These are phyloP conservation scores for Rhynchomys soricoides DNA, from an alignment of 2,113 vertebrate species.

Conservation along the genomic window DNA sequence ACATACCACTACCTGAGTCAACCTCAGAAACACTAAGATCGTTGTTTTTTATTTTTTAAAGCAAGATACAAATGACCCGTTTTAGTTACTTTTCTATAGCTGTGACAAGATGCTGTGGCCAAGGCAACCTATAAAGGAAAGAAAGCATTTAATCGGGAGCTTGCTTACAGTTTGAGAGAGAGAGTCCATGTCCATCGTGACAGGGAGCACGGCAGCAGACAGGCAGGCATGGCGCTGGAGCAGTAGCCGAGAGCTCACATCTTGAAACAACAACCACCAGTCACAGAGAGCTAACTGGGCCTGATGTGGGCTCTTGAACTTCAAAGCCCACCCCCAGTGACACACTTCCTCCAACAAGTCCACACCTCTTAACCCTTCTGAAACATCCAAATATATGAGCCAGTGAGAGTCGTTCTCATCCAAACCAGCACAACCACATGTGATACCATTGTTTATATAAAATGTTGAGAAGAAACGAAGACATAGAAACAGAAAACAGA, in stretches of 20 bases:
- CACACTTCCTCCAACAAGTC: not conserved
- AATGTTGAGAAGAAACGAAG: not conserved
- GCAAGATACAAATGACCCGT: not conserved
- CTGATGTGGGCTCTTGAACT: not conserved
- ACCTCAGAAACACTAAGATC: not conserved
- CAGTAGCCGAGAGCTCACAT: not conserved
- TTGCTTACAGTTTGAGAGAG: not conserved
- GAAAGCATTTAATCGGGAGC: not conserved
- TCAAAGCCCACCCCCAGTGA: not conserved
- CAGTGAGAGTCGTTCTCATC: not conserved
- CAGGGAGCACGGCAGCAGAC: not conserved
- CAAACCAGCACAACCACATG: not conserved
- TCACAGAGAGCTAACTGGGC: not conserved
- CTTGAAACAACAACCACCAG: not conserved
- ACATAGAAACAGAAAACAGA: not conserved
- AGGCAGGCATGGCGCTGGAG: not conserved
- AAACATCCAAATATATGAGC: not conserved
- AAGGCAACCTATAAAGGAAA: not conserved
- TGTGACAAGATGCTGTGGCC: not conserved
- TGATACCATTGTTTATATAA: not conserved
- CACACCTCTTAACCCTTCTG: not conserved
- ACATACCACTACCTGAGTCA: not conserved
- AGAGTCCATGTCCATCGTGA: not conserved
- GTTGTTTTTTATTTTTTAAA: not conserved
- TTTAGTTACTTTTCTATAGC: not conserved